Percentiles rank a stretch among this genome's conserved stretches.
Conservation (phyloP, 2,113 vertebrate species). For the Petroica traversi region DNA sequence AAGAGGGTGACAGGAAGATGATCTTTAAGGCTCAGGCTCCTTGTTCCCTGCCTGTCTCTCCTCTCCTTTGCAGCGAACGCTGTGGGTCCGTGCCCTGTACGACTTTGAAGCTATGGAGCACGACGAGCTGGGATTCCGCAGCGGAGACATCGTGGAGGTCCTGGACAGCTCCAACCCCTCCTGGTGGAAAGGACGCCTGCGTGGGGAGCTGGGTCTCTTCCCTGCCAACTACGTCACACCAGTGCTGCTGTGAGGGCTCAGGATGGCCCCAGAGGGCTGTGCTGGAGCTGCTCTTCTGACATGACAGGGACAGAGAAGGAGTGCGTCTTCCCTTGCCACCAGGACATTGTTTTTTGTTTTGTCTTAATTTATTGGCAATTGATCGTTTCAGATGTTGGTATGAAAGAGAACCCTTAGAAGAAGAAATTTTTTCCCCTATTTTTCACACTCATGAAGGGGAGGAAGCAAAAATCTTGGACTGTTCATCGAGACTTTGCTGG, state of each 20-base stretch:
- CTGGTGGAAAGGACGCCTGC: constrained; percentile 91
- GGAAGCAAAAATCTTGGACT: not conserved
- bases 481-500: not conserved
- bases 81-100: constrained; percentile 86
- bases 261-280: not conserved
- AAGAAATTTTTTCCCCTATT: not conserved
- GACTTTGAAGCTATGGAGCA: constrained; percentile 86
- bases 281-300: not conserved
- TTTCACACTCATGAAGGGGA: not conserved
- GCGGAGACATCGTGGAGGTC: constrained; percentile 88
- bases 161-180: constrained; percentile 83
- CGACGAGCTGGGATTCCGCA: constrained; percentile 87
- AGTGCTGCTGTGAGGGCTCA: constrained; percentile 61
- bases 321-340: not conserved
- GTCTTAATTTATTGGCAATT: constrained; percentile 70
- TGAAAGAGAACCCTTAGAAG: constrained; percentile 4
- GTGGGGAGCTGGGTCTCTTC: constrained; percentile 85
- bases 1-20: not conserved
- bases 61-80: constrained; percentile 57
- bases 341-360: not conserved
- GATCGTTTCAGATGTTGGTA: not conserved
- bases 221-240: constrained; percentile 88
- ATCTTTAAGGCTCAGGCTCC: not conserved
- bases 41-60: not conserved
- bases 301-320: not conserved